Evolutionary conservation across 2,113 vertebrate genomes (phyloP).

Genomic region (Peromyscus leucopus): DNA sequence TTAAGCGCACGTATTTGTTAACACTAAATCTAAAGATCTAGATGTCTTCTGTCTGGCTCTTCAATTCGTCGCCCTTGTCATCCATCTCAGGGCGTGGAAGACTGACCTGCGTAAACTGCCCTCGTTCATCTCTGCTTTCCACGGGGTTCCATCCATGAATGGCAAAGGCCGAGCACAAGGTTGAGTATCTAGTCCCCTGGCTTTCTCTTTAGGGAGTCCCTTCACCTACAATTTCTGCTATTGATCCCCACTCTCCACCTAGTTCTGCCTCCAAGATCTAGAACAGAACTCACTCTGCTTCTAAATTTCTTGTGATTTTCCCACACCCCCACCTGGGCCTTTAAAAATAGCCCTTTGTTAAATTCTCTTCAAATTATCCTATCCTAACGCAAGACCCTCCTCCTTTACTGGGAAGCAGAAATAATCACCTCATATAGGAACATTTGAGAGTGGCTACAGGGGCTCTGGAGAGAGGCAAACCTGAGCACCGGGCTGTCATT

Average conservation of each 20-base stretch:
- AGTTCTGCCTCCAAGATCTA: neutral
- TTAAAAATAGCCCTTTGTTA: neutral
- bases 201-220: neutral
- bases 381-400: neutral
- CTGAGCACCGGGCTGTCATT: neutral
- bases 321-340: neutral
- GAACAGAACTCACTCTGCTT: neutral
- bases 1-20: neutral
- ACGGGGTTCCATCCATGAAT: neutral
- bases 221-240: neutral
- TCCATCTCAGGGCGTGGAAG: neutral
- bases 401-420: neutral
- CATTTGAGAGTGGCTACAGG: neutral
- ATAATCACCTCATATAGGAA: neutral
- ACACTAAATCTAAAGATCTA: neutral
- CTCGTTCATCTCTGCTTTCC: neutral
- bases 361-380: neutral
- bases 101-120: neutral
- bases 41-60: neutral
- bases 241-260: neutral
- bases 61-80: neutral
- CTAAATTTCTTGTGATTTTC: neutral
- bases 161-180: neutral
- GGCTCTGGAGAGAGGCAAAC: neutral
- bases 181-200: neutral